Evolutionary conservation across 2,113 vertebrate species (phyloP), one percentile per base, ranked within the genome.

Genomic region (Corynorhinus townsendii): DNA sequence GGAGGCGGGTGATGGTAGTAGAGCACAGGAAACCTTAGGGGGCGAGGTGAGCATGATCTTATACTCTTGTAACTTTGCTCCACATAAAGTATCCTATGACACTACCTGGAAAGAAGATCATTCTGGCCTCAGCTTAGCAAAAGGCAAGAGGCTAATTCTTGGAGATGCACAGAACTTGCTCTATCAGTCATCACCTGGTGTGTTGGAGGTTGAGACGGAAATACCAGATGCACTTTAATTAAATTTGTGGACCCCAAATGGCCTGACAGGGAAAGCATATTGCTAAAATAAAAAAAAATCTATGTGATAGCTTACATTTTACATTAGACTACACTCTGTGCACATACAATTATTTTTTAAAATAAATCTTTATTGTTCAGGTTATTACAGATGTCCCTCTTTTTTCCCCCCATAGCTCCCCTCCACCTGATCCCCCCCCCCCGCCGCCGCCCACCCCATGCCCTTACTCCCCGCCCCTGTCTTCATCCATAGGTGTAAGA

Each of bases 191-290:
- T 62, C 33, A 17, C 35, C 52, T 72, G 62, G 12, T 71, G 12
- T 45, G 56, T 35, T 72, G 45, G 85, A 86, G 82, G 43, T 89
- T 91, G 75, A 38, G 47, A 93, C 26, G 43, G 73, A 93, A 52
- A 90, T 85, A 26, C 73, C 86, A 96, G 83, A 49, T 0, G 28
- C 10, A 20, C 86, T 69, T 96, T 86, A 91, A 77, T 86, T 73
- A 73, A 84, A 96, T 83, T 19, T 79, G 54, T 30, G 26, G 68
- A 54, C 33, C 73, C 40, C 24, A 85, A n/a, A 68, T 40, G 45
- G 33, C 14, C 86, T 82, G 54, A 43, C 38, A 52, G 73, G 56
- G 69, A 68, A 84, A 68, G 16, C 20, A 7, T 30, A n/a, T 26
- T 77, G 86, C 52, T 88, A 86, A 69, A n/a, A 66, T 88, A 86